Conservation (phyloP, 2,797 vertebrate species). For the Rhinogobio ventralis region DNA sequence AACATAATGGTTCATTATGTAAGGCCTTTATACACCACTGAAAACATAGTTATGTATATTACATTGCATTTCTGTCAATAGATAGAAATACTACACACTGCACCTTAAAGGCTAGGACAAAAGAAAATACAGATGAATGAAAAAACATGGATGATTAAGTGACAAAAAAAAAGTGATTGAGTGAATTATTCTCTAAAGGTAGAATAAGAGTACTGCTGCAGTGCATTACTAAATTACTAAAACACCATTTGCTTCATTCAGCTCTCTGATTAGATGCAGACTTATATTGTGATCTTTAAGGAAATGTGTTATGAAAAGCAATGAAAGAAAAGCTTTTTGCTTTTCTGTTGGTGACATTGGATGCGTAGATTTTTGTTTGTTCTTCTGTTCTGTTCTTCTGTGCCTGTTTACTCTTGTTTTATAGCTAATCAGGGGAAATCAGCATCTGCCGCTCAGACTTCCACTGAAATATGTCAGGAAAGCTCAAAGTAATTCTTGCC, state of each 20-base stretch:
- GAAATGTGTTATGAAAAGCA: not conserved
- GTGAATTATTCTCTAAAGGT: not conserved
- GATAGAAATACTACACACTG: no score
- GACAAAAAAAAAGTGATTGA: not conserved
- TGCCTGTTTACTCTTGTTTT: conserved; percentile 48
- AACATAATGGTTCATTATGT: no score
- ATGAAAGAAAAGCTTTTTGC: conserved; percentile 5
- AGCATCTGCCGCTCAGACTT: conserved; percentile 43
- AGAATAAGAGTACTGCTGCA: not conserved
- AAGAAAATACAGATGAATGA: not conserved
- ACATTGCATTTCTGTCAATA: no score
- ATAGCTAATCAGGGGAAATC: conserved; percentile 48
- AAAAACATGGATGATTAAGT: not conserved
- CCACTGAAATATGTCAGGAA: conserved; percentile 58
- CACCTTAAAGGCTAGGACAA: not conserved
- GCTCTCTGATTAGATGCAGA: not conserved
- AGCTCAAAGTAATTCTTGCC: conserved; percentile 43
- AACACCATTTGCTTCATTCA: not conserved
- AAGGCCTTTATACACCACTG: no score
- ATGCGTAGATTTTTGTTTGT: conserved; percentile 34
- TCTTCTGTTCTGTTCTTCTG: conserved; percentile 24
- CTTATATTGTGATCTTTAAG: not conserved
- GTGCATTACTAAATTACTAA: not conserved
- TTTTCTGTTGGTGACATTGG: conserved; percentile 8
- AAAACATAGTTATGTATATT: no score